Evolutionary conservation across 2,113 vertebrate species (phyloP).

Genomic region (Stigmatopora nigra): DNA sequence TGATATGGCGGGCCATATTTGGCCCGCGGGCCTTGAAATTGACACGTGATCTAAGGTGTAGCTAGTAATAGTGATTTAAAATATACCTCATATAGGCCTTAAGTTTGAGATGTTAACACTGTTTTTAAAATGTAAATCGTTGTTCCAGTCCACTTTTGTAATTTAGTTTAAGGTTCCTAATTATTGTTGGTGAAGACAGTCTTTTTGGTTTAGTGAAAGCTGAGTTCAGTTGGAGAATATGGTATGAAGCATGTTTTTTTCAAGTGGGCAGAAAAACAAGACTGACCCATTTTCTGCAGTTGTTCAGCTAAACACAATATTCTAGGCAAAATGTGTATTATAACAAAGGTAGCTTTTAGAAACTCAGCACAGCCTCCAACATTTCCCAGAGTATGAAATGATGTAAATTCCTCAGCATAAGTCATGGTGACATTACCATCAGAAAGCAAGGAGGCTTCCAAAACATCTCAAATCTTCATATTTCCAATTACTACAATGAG

Average conservation of each 20-base stretch:
- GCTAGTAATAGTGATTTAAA: no score
- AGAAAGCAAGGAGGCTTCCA: not conserved
- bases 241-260: slow-evolving; percentile 34
- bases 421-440: not conserved
- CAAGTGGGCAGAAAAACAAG: slow-evolving; percentile 44
- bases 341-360: slow-evolving; percentile 25
- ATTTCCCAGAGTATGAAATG: not conserved
- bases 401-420: slow-evolving; percentile 4
- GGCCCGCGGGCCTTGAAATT: no score
- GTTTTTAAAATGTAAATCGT: not conserved
- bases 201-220: slow-evolving; percentile 6
- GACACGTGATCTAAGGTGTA: no score
- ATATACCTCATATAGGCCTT: no score
- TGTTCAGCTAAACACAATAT: slow-evolving; percentile 20
- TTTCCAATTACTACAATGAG: not conserved
- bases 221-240: slow-evolving; percentile 25
- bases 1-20: no score
- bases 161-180: not conserved
- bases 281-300: slow-evolving; percentile 18
- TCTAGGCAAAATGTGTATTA: slow-evolving; percentile 22
- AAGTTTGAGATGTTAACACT: no score
- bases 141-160: not conserved
- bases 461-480: not conserved
- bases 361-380: slow-evolving; percentile 4
- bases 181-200: not conserved